Evolutionary conservation across 2,888 invertebrate genomes (phyloP), one percentile per base, ranked within the genome.

Genomic region (Cheilosia vulpina): DNA sequence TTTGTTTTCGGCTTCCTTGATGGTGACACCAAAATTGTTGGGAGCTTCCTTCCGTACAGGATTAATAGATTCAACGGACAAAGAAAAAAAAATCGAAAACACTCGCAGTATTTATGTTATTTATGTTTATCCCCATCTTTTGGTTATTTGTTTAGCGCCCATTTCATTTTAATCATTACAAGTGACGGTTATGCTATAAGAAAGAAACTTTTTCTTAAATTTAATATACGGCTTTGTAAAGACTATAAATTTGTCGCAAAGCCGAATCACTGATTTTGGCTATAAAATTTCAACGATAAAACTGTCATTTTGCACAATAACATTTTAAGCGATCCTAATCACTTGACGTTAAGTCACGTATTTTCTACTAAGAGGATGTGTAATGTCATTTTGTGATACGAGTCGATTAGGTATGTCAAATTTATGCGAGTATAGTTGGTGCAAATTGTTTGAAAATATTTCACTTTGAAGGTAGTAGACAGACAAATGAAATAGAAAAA

Each of bases 101-200:
- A 2, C 45, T 17, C 4, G 15, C 63, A 31, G 15, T 47, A 50
- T 38, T 38, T 38, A 13, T 38, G 38, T 62, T 38, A 65, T 65
- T 50, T 50, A 65, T 65, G 50, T 65, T 4, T 38, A 50, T 15
- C 24, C 50, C 24, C 58, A 31, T 47, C 19, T 17, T 13, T n/a
- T 71, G 58, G 24, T n/a, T 58, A 21, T 38, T 9, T 58, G 50
- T 60, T 53, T 72, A 66, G 24, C 57, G 50, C 27, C 55, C 43
- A 34, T 69, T 81, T 50, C 53, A 60, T 69, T 81, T 68, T 68
- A 80, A 68, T 62, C 60, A 47, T 76, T 47, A 55, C 65, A 66
- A 66, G 66, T 52, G 62, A 66, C 43, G 41, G 57, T 27, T 53
- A 27, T 52, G 76, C 66, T 53, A 78, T 73, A 83, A 63, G 78